phyloP scores from a whole-genome alignment of 2,888 invertebrate genomes.

The Platypus cylindrus region DNA sequence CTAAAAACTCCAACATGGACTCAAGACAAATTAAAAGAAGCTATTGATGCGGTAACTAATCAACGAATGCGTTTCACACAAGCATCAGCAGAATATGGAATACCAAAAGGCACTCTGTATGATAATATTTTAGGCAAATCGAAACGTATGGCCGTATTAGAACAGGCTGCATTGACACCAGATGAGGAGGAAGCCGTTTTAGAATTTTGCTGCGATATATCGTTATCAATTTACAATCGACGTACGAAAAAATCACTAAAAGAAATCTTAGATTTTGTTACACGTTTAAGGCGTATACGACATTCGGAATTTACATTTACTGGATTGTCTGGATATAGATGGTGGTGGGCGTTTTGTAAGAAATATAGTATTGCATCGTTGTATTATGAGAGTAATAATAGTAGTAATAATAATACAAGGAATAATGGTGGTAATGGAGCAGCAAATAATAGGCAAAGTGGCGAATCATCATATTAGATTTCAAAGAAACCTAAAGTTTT shows the following conservation, averaged over 20 bases:
- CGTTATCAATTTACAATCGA: slow-evolving; percentile 55
- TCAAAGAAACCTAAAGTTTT: too few relatives aligned
- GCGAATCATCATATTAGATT: too few relatives aligned
- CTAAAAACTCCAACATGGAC: slow-evolving; percentile 66
- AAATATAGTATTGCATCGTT: slow-evolving; percentile 62
- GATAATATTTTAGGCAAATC: slow-evolving; percentile 68
- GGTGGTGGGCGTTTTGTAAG: slow-evolving; percentile 78
- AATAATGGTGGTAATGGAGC: slow-evolving; percentile 2
- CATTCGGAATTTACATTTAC: slow-evolving; percentile 55
- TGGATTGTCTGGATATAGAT: slow-evolving; percentile 59
- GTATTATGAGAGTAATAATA: slow-evolving; percentile 35
- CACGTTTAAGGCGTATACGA: slow-evolving; percentile 44
- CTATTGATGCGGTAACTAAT: slow-evolving; percentile 60
- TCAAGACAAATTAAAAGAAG: slow-evolving; percentile 59
- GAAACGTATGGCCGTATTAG: slow-evolving; percentile 61
- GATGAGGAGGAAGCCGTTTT: slow-evolving; percentile 52
- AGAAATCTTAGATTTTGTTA: slow-evolving; percentile 52
- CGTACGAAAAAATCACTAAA: slow-evolving; percentile 55
- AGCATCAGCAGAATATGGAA: slow-evolving; percentile 56
- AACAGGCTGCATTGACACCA: slow-evolving; percentile 49
- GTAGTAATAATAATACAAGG: slow-evolving; percentile 8
- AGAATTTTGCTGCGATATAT: slow-evolving; percentile 62
- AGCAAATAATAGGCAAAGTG: too few relatives aligned
- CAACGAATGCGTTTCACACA: slow-evolving; percentile 69
- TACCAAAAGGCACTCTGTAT: slow-evolving; percentile 66